Conservation (phyloP, 2,797 vertebrate genomes). For the Scomberomorus guttatus region DNA sequence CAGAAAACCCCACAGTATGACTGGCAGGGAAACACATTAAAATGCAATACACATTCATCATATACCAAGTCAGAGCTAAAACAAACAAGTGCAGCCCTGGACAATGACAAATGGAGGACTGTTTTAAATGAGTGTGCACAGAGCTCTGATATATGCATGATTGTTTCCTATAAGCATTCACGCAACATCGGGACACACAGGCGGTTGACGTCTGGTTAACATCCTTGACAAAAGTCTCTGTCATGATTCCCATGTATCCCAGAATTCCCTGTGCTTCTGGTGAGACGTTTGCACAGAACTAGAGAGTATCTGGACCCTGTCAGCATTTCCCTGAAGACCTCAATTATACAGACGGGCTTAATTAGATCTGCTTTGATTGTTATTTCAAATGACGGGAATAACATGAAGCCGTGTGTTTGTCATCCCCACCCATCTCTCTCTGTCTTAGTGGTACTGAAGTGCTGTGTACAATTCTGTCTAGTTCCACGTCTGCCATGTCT, state of each 20-base stretch:
- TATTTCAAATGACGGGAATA: constrained; percentile 82
- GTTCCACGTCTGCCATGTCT: constrained; percentile 49
- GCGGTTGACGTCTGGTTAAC: constrained; percentile 77
- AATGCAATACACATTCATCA: constrained; percentile 54
- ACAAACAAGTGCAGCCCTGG: constrained; percentile 74
- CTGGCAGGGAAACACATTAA: constrained; percentile 48
- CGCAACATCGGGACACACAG: constrained; percentile 78
- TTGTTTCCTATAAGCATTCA: constrained; percentile 71
- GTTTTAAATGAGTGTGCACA: constrained; percentile 62
- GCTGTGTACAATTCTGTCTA: constrained; percentile 47
- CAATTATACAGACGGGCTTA: constrained; percentile 79
- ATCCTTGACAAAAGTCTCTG: constrained; percentile 71
- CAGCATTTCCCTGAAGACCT: constrained; percentile 76
- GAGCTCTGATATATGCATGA: constrained; percentile 63
- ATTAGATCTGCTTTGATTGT: constrained; percentile 85
- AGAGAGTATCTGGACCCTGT: constrained; percentile 84
- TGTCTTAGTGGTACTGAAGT: constrained; percentile 38
- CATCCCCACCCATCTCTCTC: constrained; percentile 68
- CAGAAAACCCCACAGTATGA: constrained; percentile 28
- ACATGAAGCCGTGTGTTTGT: constrained; percentile 70
- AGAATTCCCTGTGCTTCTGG: constrained; percentile 75
- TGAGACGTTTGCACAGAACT: constrained; percentile 67
- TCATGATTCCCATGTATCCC: constrained; percentile 73
- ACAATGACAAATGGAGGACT: constrained; percentile 71
- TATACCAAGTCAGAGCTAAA: constrained; percentile 64